Evolutionary conservation across 2,888 invertebrate species (phyloP).

Genomic region (Trissolcus japonicus): DNA sequence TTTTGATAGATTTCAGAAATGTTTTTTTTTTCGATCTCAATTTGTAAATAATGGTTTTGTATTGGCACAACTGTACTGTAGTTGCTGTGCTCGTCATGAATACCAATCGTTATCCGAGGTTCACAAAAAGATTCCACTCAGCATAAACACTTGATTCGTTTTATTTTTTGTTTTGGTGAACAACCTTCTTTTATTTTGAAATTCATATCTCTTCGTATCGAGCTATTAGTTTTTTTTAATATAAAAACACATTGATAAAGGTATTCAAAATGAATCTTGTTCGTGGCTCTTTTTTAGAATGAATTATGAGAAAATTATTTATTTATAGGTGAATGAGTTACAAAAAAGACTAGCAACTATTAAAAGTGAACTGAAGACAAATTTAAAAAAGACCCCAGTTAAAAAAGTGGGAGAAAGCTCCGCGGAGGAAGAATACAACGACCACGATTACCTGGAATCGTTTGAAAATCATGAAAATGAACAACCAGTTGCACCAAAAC

Average conservation of each 20-base stretch:
- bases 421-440: conserved; percentile 69
- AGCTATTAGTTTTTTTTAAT: background rate
- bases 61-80: no score
- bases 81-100: no score
- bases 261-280: no score
- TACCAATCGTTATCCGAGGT: no score
- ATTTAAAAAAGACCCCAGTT: conserved; percentile 76
- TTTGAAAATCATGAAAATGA: conserved; percentile 60
- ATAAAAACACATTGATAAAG: no score
- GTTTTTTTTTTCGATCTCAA: no score
- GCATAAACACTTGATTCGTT: no score
- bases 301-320: background rate
- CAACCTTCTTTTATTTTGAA: background rate
- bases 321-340: conserved; percentile 78
- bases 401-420: conserved; percentile 63
- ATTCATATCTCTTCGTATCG: background rate
- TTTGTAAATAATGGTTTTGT: no score
- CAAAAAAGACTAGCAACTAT: conserved; percentile 78
- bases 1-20: no score
- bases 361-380: conserved; percentile 78
- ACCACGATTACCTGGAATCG: conserved; percentile 73
- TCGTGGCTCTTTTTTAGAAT: no score
- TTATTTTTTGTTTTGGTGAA: no score
- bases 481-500: conserved; percentile 22
- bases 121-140: no score